A percentile compares a stretch with the other conserved stretches of the same genome.
Evolutionary conservation across 1,140 invertebrate genomes (phyloP).

Genomic region (Drosophila ananassae): DNA sequence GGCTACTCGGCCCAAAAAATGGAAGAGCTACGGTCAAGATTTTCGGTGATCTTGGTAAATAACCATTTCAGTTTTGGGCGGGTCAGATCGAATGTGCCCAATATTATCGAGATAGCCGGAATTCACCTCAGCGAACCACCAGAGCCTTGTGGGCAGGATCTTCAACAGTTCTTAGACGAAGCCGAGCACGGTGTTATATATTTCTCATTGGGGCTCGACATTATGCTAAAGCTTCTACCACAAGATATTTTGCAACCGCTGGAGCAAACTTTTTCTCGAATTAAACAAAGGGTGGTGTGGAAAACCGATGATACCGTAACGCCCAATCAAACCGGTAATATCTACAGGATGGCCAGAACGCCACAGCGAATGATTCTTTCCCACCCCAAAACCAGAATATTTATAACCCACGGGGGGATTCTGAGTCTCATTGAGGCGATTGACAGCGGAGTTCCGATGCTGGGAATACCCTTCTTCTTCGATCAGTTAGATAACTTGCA

Average conservation of each 20-base stretch:
- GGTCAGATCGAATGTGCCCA: slow-evolving; percentile 62
- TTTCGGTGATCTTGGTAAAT: slow-evolving; percentile 63
- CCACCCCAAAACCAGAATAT: slow-evolving; percentile 44
- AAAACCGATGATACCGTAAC: slow-evolving; percentile 83
- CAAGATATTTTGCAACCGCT: slow-evolving; percentile 77
- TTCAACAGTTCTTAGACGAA: slow-evolving; percentile 85
- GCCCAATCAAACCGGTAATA: slow-evolving; percentile 85
- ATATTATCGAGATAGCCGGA: slow-evolving; percentile 84
- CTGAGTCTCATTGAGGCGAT: slow-evolving; percentile 43
- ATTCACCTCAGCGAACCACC: slow-evolving; percentile 84
- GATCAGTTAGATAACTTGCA: slow-evolving; percentile 52
- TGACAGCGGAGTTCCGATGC: slow-evolving; percentile 23
- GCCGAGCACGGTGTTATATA: slow-evolving; percentile 86
- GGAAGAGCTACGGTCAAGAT: slow-evolving; percentile 24
- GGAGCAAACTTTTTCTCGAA: slow-evolving; percentile 12
- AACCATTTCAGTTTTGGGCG: slow-evolving; percentile 62
- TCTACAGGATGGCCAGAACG: slow-evolving; percentile 86
- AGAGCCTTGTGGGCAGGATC: slow-evolving; percentile 49
- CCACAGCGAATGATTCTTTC: slow-evolving; percentile 85
- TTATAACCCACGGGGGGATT: slow-evolving; percentile 48
- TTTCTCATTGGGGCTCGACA: slow-evolving; percentile 87
- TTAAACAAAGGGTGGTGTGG: slow-evolving; percentile 85
- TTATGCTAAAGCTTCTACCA: slow-evolving; percentile 85
- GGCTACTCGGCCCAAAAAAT: slow-evolving; percentile 20
- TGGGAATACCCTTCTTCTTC: slow-evolving; percentile 43